phyloP scores from a whole-genome alignment of 2,888 invertebrate species.

The Aphodius granarius region DNA sequence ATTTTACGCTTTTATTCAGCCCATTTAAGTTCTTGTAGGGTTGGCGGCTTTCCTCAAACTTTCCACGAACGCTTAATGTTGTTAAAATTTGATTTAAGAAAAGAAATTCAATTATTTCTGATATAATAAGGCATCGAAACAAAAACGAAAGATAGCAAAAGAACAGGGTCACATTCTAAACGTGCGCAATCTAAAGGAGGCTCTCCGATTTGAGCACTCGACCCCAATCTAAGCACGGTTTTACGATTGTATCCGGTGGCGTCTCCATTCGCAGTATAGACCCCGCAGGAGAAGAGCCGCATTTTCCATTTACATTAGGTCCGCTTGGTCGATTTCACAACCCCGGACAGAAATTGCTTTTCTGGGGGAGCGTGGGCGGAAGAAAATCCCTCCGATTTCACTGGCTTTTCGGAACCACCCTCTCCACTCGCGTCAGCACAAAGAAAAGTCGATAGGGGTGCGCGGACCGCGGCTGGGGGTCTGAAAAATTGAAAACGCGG shows the following conservation, averaged over 20 bases:
- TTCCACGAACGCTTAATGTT: background rate
- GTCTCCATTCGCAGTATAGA: background rate
- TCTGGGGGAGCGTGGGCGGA: conserved; percentile 3
- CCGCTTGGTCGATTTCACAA: conserved; percentile 9
- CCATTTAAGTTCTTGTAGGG: background rate
- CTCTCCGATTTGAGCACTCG: background rate
- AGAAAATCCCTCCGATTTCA: conserved; percentile 9
- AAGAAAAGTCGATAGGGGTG: background rate
- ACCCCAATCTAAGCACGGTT: background rate
- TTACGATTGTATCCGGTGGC: background rate
- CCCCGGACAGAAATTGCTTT: conserved; percentile 6
- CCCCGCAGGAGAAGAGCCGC: background rate
- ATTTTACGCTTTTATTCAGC: background rate
- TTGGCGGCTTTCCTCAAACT: background rate
- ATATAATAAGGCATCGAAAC: background rate
- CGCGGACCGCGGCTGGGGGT: background rate
- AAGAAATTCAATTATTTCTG: no score
- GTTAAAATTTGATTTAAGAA: background rate
- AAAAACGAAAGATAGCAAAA: background rate
- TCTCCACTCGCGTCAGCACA: background rate
- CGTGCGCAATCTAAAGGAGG: background rate
- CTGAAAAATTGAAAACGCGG: background rate
- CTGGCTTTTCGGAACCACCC: background rate
- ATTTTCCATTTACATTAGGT: conserved; percentile 12
- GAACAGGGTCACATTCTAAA: background rate